A percentile compares a stretch with the other conserved stretches of the same genome.
Evolutionary conservation across 1,140 invertebrate species (phyloP).

Genomic region (Drosophila triauraria): DNA sequence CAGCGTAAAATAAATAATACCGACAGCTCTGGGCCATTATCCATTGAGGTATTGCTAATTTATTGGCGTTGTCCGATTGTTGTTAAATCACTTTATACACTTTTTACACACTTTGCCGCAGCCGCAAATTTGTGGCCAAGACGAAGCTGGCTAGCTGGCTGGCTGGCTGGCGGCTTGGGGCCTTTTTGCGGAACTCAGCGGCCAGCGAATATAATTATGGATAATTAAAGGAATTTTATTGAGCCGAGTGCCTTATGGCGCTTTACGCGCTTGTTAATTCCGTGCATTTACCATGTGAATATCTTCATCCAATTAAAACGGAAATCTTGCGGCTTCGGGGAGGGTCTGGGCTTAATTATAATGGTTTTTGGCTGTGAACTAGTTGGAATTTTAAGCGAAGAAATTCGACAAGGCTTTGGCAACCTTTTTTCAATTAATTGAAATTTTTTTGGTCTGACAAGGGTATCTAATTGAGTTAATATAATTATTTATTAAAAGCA

Average conservation of each 20-base stretch:
- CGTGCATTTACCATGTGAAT: constrained; percentile 55
- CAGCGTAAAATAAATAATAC: constrained; percentile 58
- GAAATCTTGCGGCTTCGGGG: constrained; percentile 8
- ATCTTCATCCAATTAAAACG: constrained; percentile 29
- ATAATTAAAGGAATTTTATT: constrained; percentile 74
- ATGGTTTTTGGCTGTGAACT: constrained; percentile 14
- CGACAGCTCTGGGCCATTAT: constrained; percentile 56
- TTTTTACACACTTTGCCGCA: constrained; percentile 23
- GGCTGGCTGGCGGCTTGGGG: constrained; percentile 7
- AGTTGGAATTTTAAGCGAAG: constrained; percentile 14
- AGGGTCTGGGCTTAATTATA: neutral
- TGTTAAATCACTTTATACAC: constrained; percentile 79
- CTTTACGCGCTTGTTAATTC: constrained; percentile 67
- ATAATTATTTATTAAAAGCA: too few relatives aligned
- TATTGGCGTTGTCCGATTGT: constrained; percentile 67
- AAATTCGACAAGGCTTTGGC: constrained; percentile 14
- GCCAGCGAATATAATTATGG: constrained; percentile 50
- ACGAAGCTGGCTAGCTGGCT: neutral
- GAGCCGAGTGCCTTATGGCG: constrained; percentile 36
- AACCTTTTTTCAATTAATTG: neutral
- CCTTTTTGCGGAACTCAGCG: constrained; percentile 64
- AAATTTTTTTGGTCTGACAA: neutral
- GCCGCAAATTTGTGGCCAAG: constrained; percentile 33
- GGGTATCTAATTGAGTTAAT: too few relatives aligned
- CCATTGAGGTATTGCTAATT: constrained; percentile 79